phyloP scores from a whole-genome alignment of 2,113 vertebrate genomes.

The Oncorhynchus gorbuscha region DNA sequence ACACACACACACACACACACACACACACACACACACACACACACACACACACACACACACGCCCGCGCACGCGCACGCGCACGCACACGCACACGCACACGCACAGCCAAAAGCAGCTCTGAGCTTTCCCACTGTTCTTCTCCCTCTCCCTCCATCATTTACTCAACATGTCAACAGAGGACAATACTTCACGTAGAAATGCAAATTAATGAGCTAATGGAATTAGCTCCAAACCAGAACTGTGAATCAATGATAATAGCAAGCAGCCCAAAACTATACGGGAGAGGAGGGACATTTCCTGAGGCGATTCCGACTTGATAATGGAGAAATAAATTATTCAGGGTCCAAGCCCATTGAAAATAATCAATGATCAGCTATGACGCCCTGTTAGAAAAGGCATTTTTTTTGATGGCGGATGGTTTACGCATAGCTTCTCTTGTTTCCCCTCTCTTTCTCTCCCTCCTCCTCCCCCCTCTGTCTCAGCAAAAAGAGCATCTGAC shows the following conservation, averaged over 20 bases:
- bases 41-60: too few species aligned
- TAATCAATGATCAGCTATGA: background rate
- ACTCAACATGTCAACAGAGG: too few species aligned
- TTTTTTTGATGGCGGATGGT: conserved; percentile 6
- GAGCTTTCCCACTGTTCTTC: background rate
- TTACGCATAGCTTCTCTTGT: conserved; percentile 19
- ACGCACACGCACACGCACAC: too few species aligned
- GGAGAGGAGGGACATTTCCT: background rate
- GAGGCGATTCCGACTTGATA: background rate
- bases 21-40: too few species aligned
- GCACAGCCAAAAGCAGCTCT: conserved; percentile 29
- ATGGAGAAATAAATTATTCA: conserved; percentile 9
- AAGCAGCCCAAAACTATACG: background rate
- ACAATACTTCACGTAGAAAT: background rate
- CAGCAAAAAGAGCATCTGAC: conserved; percentile 34
- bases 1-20: background rate
- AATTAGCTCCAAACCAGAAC: too few species aligned
- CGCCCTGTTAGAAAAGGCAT: conserved; percentile 13
- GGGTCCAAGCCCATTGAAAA: background rate
- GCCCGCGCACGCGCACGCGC: too few species aligned
- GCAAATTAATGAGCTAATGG: too few species aligned
- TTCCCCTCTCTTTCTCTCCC: background rate
- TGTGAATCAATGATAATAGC: too few species aligned
- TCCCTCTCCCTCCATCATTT: background rate
- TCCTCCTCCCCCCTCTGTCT: background rate